Percentiles rank a stretch among this genome's conserved stretches.
Conservation (phyloP, 2,797 vertebrate species). For the Heteromormyrus szaboi region DNA sequence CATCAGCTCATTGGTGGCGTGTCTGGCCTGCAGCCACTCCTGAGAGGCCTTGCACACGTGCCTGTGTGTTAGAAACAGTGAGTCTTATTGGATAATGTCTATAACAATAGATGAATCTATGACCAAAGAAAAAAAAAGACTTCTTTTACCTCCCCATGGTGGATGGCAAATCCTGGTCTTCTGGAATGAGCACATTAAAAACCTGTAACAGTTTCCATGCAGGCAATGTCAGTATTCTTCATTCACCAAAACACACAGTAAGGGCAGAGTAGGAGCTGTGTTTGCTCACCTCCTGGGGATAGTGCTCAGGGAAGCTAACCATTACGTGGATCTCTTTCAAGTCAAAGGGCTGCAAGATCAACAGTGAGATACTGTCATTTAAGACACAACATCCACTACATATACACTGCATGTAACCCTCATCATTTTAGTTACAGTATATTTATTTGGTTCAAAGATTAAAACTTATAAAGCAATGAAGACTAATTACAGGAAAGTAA, state of each 20-base stretch:
- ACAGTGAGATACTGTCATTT: constrained; percentile 22
- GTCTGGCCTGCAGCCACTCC: constrained; percentile 72
- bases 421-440: background rate
- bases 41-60: constrained; percentile 59
- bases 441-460: background rate
- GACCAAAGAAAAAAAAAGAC: background rate
- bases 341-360: constrained; percentile 65
- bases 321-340: constrained; percentile 68
- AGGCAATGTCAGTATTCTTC: background rate
- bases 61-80: constrained; percentile 40
- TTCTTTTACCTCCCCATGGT: constrained; percentile 65
- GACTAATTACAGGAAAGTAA: background rate
- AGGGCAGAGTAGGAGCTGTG: background rate
- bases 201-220: constrained; percentile 45
- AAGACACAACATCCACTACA: background rate
- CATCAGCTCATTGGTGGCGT: constrained; percentile 70
- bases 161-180: constrained; percentile 66
- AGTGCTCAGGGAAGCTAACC: constrained; percentile 71
- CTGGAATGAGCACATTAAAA: constrained; percentile 66
- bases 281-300: constrained; percentile 67
- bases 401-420: background rate
- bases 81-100: background rate
- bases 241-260: background rate
- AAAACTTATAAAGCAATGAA: background rate
- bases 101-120: background rate